These are phyloP conservation scores for Hyles euphorbiae DNA, from an alignment of 1,140 invertebrate species.

Conservation along the genomic window DNA sequence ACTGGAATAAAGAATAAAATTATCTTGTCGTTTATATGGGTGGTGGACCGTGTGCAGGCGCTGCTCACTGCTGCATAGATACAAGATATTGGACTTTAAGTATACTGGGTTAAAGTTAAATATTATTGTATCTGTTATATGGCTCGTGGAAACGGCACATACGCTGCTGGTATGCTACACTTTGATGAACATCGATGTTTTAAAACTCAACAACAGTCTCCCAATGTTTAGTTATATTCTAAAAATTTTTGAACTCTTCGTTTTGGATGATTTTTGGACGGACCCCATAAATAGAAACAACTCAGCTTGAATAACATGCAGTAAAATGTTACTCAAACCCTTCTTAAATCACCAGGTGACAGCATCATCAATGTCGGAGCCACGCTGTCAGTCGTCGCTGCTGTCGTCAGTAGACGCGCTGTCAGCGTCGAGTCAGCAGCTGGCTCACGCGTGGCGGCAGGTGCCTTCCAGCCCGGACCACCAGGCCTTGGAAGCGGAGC, in stretches of 20 bases:
- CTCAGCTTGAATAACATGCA: no score
- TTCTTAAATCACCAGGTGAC: conserved; percentile 15
- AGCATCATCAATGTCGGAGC: conserved; percentile 21
- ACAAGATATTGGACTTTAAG: not conserved
- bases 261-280: no score
- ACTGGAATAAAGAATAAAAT: no score
- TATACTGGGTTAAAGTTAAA: not conserved
- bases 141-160: no score
- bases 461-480: not conserved
- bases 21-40: no score
- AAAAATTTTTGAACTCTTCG: no score
- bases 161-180: no score
- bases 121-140: not conserved
- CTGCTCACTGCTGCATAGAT: conserved; percentile 33
- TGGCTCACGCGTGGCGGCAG: conserved; percentile 4
- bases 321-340: no score
- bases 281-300: no score
- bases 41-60: conserved; percentile 27
- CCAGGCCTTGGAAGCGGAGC: not conserved
- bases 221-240: no score
- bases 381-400: conserved; percentile 21
- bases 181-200: no score
- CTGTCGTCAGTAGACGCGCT: conserved; percentile 22
- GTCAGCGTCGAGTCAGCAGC: conserved; percentile 3
- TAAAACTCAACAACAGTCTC: no score